These are phyloP conservation scores for Zosterops borbonicus DNA, from an alignment of 2,113 vertebrate genomes.

Conservation along the genomic window DNA sequence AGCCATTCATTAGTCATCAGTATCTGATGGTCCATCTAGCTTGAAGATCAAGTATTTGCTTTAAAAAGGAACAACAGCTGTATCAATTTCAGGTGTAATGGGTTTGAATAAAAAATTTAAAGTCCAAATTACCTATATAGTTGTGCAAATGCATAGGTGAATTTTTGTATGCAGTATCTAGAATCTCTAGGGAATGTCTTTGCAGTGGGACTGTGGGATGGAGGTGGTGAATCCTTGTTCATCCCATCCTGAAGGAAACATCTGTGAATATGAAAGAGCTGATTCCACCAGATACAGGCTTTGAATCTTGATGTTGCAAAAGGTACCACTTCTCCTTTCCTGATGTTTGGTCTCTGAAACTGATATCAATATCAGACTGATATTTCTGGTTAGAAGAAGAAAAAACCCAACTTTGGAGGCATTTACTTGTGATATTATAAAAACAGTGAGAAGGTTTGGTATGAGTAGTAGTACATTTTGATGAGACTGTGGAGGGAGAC, in stretches of 20 bases:
- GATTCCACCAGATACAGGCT: neutral
- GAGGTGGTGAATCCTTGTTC: neutral
- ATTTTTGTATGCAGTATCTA: neutral
- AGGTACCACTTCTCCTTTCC: neutral
- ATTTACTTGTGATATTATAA: neutral
- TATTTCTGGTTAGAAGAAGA: neutral
- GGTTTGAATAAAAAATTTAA: neutral
- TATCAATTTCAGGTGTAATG: neutral
- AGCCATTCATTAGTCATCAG: neutral
- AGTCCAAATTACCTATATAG: neutral
- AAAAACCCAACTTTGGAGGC: neutral
- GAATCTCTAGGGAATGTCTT: neutral
- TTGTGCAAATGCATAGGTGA: neutral
- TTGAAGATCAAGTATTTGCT: neutral
- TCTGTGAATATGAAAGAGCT: neutral
- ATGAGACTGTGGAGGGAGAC: neutral
- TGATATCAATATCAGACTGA: neutral
- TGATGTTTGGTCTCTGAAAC: neutral
- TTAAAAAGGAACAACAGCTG: neutral
- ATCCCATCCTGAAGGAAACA: neutral
- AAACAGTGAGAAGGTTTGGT: neutral
- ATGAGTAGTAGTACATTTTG: neutral
- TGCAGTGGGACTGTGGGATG: neutral
- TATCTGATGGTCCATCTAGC: neutral
- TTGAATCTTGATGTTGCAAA: neutral